Base-by-base conservation (phyloP, 2,888 invertebrate genomes). In the Yponomeuta plumbellus region DNA sequence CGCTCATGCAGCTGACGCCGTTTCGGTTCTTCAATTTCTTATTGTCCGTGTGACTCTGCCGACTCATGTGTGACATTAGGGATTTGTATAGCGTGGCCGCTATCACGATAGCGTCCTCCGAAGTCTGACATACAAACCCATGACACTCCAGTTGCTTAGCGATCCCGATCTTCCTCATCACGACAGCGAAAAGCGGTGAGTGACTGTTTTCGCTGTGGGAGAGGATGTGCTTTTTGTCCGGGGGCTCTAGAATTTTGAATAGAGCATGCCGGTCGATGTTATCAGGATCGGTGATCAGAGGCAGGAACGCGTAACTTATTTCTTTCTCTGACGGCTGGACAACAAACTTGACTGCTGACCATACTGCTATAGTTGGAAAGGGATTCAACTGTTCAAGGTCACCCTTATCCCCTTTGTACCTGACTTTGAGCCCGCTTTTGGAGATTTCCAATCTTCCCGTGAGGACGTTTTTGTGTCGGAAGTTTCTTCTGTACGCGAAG, bases 71-170 rank as follows among this genome's bases (percentile, higher is more conserved):
- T 69, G 96, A 94, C 91, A 97, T 95, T 67, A 97, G 91, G 52
- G 96, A 96, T 86, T 97, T 96, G 87, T 97, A 97, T 72, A 97
- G 92, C 70, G 97, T 97, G 63, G 97, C 97, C 17, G 97, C 97
- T 74, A 97, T 96, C 0, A 97, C 96, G 57, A 97, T 96, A 70
- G 97, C 97, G 84, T 97, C 97, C 87, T 97, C 97, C 44, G 97
- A 95, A 75, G 95, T 95, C 83, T 95, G 95, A 85, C 97, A 97
- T 74, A 97, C 95, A 86, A 97, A 97, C 62, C 96, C 97, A 90
- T 97, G 97, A 84, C 97, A 97, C 89, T 97, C 97, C 70, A 97
- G 87, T 73, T 95, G 93, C 78, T 96, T 95, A 2, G 95, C 94
- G 23, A 95, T 94, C 62, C 94, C 95, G 65, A 94, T 92, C 78